Evolutionary conservation across 2,888 invertebrate genomes (phyloP), one percentile per base, ranked within the genome.

Genomic region (Cremastinae sp.): DNA sequence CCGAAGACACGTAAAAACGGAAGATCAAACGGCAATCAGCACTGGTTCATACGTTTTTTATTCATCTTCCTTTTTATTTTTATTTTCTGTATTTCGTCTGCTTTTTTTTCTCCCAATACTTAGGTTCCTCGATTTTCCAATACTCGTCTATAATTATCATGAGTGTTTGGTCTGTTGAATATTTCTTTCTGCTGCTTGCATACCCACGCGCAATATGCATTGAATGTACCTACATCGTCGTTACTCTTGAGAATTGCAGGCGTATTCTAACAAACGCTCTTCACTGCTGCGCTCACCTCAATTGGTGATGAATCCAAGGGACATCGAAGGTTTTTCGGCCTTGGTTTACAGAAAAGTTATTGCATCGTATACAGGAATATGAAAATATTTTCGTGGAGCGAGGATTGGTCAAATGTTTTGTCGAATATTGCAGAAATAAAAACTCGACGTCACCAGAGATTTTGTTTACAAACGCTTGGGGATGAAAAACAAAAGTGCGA

Each of bases 101-200:
- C 39, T 22, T 49, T 75, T 75, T 37, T 68, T 43, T 14, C 12
- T 22, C 58, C n/a, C 12, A 22, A 56, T 39, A 49, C 43, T 75
- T 68, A 12, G 65, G 66, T 62, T 35, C 7, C 43, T 45, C 49
- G 66, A 75, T 75, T 71, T 68, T 35, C 53, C 49, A 49, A 68
- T 62, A 58, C 59, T 16, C 51, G 56, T 47, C 45, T 39, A 59
- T 49, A 65, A 65, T 71, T 59, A 53, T 18, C 61, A 14, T 37
- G 37, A 55, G 35, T 55, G 51, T 49, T 49, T 43, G 39, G 55
- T 37, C 28, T 12, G 12, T 22, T 10, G 49, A 37, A 22, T 16
- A 28, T 28, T 47, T 9, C 22, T 59, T 28, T 35, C 10, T 39
- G 39, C 5, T 45, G 16, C 7, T 10, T 43, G 16, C 22, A 45